Base-by-base conservation (phyloP, 2,888 invertebrate genomes). In the Drosophila nr. medialis region DNA sequence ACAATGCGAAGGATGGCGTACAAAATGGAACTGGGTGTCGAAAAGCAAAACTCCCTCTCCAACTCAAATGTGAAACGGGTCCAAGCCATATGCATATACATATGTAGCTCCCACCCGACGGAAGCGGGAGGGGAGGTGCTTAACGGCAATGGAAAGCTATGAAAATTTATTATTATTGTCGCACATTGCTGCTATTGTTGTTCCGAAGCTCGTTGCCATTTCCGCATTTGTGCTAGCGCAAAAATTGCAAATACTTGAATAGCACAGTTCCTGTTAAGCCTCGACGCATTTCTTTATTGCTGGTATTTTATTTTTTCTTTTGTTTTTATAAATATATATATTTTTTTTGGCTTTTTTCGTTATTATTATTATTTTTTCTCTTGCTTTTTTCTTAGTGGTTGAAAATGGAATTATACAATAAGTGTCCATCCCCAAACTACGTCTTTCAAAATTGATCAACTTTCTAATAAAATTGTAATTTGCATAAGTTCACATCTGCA, bases 91-190 rank as follows among this genome's bases (percentile, higher is more conserved):
- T 68, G 67, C 66, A 49, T 38, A 27, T 48, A 53, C 13, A 55
- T 55, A 36, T 18, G 18, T 24, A 5, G 49, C 29, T 24, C 27
- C 51, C 24, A 51, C 27, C 15, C 54, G 50, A 48, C 50, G 54
- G 38, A 48, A 65, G 40, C 62, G 61, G 68, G 51, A 70, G 72
- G 67, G 40, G 64, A 64, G 65, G 54, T 73, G 73, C 66, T 75
- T 81, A 72, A 81, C 65, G 66, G 58, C 72, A 70, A 69, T 55
- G 70, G 40, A 59, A 40, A 30, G 79, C 84, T 60, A 84, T 86
- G 77, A 80, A 86, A 86, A 77, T 70, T 80, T 86, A 81, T 86
- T 81, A 72, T 86, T 80, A 84, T 86, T 75, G 77, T n/a, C 48
- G 50, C 66, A 73, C 74, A 56, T 75, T 75, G 67, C 32, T 64